Base-by-base conservation (phyloP, 1,140 invertebrate species). In the Philotrypesis tridentata region DNA sequence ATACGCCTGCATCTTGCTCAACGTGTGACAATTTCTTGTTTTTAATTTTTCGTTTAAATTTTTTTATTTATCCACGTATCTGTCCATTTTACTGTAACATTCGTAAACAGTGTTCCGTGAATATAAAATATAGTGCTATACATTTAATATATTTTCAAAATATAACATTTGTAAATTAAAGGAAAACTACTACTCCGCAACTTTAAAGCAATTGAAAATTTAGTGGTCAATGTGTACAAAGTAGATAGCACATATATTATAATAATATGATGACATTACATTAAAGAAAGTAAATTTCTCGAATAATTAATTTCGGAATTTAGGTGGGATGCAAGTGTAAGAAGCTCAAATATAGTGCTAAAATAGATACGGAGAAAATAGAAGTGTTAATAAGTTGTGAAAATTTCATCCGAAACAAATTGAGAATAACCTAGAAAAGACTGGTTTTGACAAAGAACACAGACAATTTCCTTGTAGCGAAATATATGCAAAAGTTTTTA, bases 1-100 rank as follows among this genome's bases (percentile, higher is more conserved):
- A 80, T 80, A 73, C 27, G 71, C 60, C 60, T 80, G 37, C 37
- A 80, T 73, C 60, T 80, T 80, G 70, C 79, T 80, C n/a, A 80
- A 73, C 27, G n/a, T n/a, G 12, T 55, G 37, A n/a, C 27, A 67
- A 48, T 7, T 55, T 9, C 23, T 1, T 67, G 23, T 67, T 70
- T 70, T n/a, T n/a, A n/a, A n/a, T n/a, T 33, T 65, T 78, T 55
- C 27, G 67, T 79, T 21, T 17, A 71, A 70, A 14, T 6, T 25
- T 37, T 48, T 71, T 79, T 55, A 37, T 17, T 21, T 21, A n/a
- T 43, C n/a, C n/a, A 21, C 21, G 21, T 55, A 37, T 67, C 3
- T 79, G 21, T 60, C 43, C 43, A 70, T 23, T 79, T 70, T 23
- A 55, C 14, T 67, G 29, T 43, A 67, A 65, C 7, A 76, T 65